A percentile compares a stretch with the other conserved stretches of the same genome.
Evolutionary conservation across 2,113 vertebrate species (phyloP).

Genomic region (Chinchilla lanigera): DNA sequence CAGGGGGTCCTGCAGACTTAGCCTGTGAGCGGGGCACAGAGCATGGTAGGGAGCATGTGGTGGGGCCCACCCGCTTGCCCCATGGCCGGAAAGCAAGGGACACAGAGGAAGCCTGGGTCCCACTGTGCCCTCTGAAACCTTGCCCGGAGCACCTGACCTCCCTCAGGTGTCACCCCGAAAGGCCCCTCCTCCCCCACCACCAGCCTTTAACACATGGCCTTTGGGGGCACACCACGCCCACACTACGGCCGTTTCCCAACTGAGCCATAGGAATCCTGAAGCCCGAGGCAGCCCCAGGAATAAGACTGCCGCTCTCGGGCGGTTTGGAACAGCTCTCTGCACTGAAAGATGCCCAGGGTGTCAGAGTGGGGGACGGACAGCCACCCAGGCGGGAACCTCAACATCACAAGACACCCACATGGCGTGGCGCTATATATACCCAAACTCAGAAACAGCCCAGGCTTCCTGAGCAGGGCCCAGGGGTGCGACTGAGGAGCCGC

Average conservation of each 20-base stretch:
- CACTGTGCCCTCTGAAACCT: neutral
- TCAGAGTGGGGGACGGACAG: neutral
- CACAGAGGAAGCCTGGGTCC: neutral
- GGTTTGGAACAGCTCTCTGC: accelerated
- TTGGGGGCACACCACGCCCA: neutral
- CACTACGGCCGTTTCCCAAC: neutral
- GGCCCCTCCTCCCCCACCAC: neutral
- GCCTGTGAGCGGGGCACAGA: neutral
- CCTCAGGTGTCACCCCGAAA: neutral
- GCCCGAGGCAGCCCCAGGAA: accelerated
- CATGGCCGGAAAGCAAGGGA: neutral
- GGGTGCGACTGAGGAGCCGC: neutral
- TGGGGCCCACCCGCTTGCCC: neutral
- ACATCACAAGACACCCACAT: accelerated
- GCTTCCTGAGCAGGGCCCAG: neutral
- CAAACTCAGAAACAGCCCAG: neutral
- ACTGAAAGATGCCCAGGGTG: neutral
- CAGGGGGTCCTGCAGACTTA: too few relatives aligned
- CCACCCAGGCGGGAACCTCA: accelerated
- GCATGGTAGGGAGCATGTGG: too few relatives aligned
- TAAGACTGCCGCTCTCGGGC: neutral
- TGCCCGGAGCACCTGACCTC: neutral
- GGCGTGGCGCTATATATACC: neutral
- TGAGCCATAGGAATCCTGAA: neutral
- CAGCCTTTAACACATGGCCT: neutral